A percentile compares a stretch with the other conserved stretches of the same genome.
Evolutionary conservation across 2,888 invertebrate species (phyloP).

Genomic region (Orchesellides sinensis): DNA sequence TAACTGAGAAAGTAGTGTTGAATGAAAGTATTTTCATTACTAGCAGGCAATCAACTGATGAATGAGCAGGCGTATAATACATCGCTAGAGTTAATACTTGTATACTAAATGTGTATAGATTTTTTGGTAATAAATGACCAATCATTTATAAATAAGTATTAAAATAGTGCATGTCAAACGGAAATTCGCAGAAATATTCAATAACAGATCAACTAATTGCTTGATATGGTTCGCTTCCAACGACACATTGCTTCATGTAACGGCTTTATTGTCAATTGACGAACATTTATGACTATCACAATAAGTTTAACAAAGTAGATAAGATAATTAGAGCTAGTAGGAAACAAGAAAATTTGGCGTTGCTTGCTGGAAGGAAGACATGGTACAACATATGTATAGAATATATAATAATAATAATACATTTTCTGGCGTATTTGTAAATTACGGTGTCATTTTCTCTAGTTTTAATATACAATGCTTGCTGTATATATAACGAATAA

Average conservation of each 20-base stretch:
- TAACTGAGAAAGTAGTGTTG: no score
- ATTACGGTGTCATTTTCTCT: neutral
- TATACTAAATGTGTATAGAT: no score
- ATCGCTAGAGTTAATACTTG: no score
- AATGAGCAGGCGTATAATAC: no score
- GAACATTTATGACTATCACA: conserved; percentile 45
- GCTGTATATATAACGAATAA: conserved; percentile 8
- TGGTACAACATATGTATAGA: neutral
- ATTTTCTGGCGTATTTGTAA: conserved; percentile 22
- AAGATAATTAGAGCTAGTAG: conserved; percentile 50
- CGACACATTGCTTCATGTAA: conserved; percentile 27
- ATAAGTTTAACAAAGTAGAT: conserved; percentile 55
- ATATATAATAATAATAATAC: conserved; percentile 40
- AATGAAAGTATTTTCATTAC: no score
- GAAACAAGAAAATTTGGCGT: conserved; percentile 65
- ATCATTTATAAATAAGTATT: no score
- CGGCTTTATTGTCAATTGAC: conserved; percentile 51
- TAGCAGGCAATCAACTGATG: no score
- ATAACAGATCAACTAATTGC: neutral
- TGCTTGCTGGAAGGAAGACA: conserved; percentile 45
- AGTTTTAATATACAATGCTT: conserved; percentile 9
- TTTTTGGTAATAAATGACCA: no score
- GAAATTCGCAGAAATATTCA: no score
- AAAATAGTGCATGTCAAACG: no score
- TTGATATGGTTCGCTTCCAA: no score